Evolutionary conservation across 2,888 invertebrate genomes (phyloP).

Genomic region (Chrysopilus asiliformis): DNA sequence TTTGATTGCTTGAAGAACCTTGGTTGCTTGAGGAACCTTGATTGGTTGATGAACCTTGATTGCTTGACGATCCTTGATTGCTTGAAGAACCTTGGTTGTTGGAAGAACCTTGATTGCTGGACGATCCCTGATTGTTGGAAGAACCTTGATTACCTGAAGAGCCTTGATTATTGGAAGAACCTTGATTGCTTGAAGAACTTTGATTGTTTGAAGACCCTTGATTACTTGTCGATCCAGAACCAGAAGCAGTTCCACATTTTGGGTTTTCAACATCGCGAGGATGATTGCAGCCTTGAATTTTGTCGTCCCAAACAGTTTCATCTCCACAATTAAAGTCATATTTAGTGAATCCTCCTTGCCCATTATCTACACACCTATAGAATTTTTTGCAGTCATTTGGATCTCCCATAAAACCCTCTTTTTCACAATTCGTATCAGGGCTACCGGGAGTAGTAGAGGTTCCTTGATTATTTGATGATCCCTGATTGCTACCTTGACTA

Average conservation of each 20-base stretch:
- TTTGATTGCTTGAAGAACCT: constrained; percentile 16
- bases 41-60: constrained; percentile 9
- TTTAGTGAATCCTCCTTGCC: constrained; percentile 34
- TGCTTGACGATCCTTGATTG: constrained; percentile 12
- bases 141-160: constrained; percentile 14
- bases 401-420: constrained; percentile 36
- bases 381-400: constrained; percentile 43
- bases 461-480: neutral
- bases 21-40: constrained; percentile 13
- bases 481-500: constrained; percentile 8
- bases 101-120: constrained; percentile 10
- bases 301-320: constrained; percentile 45
- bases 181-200: constrained; percentile 8
- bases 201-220: constrained; percentile 13
- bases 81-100: constrained; percentile 8
- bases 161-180: constrained; percentile 8
- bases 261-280: constrained; percentile 25
- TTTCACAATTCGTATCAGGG: constrained; percentile 21
- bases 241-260: constrained; percentile 18
- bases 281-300: constrained; percentile 39
- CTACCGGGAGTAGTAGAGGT: no score
- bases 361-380: constrained; percentile 41
- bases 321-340: constrained; percentile 42
- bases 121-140: constrained; percentile 14
- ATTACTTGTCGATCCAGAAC: constrained; percentile 9